These are phyloP conservation scores for Labeo rohita DNA, from an alignment of 2,113 vertebrate genomes.

Conservation along the genomic window DNA sequence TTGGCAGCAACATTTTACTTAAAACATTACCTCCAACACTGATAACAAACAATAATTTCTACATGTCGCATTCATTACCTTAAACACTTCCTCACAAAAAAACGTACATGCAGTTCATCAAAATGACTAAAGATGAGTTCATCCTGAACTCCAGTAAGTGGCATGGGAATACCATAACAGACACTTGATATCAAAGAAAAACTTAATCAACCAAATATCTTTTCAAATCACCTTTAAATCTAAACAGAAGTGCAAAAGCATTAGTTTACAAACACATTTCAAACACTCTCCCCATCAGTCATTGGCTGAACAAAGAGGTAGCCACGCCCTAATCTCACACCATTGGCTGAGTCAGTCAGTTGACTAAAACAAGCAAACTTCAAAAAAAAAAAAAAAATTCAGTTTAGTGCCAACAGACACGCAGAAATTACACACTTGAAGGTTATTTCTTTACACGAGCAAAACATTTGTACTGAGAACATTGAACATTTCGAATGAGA, in stretches of 20 bases:
- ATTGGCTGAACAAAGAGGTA: background rate
- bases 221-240: background rate
- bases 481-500: background rate
- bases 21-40: background rate
- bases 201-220: too few species aligned
- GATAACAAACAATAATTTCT: background rate
- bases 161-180: background rate
- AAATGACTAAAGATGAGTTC: background rate
- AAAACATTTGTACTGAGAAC: background rate
- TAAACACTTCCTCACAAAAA: background rate
- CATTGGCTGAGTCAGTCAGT: background rate
- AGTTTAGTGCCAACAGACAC: background rate
- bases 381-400: background rate
- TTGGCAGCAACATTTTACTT: too few species aligned
- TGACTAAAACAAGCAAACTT: background rate
- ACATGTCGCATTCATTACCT: background rate
- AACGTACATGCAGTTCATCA: background rate
- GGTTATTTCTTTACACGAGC: background rate
- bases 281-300: background rate
- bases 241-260: background rate
- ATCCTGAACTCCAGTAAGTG: background rate
- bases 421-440: background rate
- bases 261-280: background rate
- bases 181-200: background rate
- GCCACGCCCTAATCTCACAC: background rate